Conservation (phyloP, 2,888 invertebrate genomes). For the Acanthopleura granulata region DNA sequence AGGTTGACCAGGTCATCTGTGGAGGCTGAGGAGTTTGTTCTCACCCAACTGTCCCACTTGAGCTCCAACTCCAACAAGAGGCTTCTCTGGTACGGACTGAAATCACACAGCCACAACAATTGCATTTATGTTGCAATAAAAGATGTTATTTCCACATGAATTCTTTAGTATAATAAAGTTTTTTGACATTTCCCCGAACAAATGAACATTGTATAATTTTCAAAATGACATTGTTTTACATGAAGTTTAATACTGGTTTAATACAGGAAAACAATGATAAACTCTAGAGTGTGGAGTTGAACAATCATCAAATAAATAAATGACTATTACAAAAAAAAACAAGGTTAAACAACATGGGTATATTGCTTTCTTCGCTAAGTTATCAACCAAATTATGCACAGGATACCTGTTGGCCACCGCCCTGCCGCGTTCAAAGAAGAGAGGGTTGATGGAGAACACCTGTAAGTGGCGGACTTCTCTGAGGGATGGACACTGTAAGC, state of each 20-base stretch:
- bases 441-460: conserved; percentile 58
- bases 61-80: conserved; percentile 43
- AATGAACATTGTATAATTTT: too few relatives aligned
- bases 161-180: too few relatives aligned
- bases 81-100: conserved; percentile 57
- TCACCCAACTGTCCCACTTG: conserved; percentile 34
- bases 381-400: not conserved
- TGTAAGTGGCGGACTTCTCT: conserved; percentile 41
- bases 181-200: too few relatives aligned
- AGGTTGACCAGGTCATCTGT: conserved; percentile 49
- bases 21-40: not conserved
- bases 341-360: not conserved
- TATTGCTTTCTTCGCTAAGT: not conserved
- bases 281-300: too few relatives aligned
- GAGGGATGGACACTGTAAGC: conserved; percentile 37
- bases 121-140: too few relatives aligned
- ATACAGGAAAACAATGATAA: too few relatives aligned
- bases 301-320: too few relatives aligned
- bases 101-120: conserved; percentile 3
- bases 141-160: too few relatives aligned
- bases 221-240: too few relatives aligned
- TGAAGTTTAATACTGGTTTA: too few relatives aligned
- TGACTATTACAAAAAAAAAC: too few relatives aligned
- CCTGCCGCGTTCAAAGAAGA: conserved; percentile 57
- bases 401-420: conserved; percentile 24